phyloP scores from a whole-genome alignment of 2,113 vertebrate genomes.

The Neogale vison region DNA sequence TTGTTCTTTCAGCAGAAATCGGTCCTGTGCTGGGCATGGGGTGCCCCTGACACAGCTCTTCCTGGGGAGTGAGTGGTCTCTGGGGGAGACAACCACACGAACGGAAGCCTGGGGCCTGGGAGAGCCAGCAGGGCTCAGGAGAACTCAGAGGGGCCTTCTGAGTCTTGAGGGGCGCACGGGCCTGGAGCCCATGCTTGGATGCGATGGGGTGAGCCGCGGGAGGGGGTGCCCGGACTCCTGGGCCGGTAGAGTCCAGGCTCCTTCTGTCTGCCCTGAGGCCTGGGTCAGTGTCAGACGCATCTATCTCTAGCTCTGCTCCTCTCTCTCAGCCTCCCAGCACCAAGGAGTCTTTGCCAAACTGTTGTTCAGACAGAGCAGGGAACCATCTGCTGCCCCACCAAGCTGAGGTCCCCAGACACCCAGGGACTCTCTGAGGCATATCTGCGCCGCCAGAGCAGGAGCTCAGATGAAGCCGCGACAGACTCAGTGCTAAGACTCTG shows the following conservation, averaged over 20 bases:
- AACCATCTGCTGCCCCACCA: rapidly evolving
- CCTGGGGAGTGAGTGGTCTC: neutral
- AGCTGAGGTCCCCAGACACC: neutral
- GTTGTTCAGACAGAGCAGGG: neutral
- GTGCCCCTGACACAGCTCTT: neutral
- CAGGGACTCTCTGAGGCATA: rapidly evolving
- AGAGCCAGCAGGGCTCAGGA: neutral
- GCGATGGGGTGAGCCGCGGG: neutral
- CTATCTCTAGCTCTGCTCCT: neutral
- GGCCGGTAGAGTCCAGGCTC: neutral
- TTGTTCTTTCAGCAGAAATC: too few species aligned
- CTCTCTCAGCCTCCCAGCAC: rapidly evolving
- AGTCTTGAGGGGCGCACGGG: neutral
- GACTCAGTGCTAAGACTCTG: rapidly evolving
- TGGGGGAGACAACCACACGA: rapidly evolving
- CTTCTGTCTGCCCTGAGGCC: neutral
- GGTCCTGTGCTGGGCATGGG: neutral
- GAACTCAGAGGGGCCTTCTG: neutral
- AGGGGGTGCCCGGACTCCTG: neutral
- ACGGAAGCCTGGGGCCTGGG: neutral
- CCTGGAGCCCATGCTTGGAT: neutral
- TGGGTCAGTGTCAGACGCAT: too few species aligned
- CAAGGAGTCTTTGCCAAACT: neutral
- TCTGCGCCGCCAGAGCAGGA: neutral
- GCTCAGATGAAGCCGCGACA: neutral